Conservation (phyloP, 2,888 invertebrate species). For the Urechis unicinctus region DNA sequence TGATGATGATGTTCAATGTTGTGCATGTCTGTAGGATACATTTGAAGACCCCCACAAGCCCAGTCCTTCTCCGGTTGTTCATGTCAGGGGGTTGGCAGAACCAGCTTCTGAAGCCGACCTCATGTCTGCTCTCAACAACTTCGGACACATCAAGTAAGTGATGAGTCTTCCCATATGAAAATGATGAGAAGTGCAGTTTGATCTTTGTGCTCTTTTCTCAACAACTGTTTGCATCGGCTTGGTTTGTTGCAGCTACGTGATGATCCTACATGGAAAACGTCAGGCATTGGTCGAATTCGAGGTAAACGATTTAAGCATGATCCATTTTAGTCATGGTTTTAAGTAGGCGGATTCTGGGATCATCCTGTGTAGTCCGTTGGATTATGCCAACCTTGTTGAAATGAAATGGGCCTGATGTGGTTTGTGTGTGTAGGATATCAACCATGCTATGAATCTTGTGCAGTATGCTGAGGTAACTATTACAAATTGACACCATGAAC, state of each 20-base stretch:
- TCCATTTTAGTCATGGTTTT: too few species aligned
- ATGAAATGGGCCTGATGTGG: background rate
- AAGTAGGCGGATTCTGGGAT: too few species aligned
- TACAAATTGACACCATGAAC: too few species aligned
- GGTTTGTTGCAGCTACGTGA: conserved; percentile 31
- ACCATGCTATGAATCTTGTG: conserved; percentile 14
- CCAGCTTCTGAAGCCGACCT: conserved; percentile 52
- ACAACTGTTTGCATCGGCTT: background rate
- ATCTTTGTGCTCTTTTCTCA: background rate
- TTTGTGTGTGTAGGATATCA: conserved; percentile 11
- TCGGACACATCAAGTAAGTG: conserved; percentile 49
- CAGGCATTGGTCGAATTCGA: conserved; percentile 49
- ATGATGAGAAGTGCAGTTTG: too few species aligned
- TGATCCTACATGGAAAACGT: conserved; percentile 43
- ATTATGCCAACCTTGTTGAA: too few species aligned
- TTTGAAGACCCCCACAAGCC: background rate
- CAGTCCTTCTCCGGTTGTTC: conserved; percentile 52
- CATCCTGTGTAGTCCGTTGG: too few species aligned
- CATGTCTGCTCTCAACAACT: conserved; percentile 51
- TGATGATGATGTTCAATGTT: too few species aligned
- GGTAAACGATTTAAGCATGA: conserved; percentile 10
- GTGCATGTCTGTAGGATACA: too few species aligned
- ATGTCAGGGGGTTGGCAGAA: conserved; percentile 51
- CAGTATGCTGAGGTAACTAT: conserved; percentile 13
- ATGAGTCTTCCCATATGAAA: too few species aligned